phyloP scores from a whole-genome alignment of 2,797 vertebrate species.

The Apogon talboti region DNA sequence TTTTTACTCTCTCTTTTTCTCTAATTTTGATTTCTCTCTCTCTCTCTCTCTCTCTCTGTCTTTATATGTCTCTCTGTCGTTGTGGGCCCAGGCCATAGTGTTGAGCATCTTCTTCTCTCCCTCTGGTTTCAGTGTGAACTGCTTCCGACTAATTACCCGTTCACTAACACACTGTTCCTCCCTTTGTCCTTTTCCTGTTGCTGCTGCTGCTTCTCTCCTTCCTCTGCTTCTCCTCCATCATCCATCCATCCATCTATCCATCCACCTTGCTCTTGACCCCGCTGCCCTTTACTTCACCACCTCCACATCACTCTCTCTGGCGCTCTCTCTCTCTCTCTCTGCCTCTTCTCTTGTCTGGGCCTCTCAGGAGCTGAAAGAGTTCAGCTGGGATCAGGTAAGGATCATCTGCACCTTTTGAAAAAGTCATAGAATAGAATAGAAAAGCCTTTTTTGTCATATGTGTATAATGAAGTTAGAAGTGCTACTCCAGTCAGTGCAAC shows the following conservation, averaged over 20 bases:
- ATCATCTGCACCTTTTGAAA: constrained; percentile 1
- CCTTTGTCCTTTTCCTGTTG: constrained; percentile 77
- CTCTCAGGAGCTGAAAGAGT: constrained; percentile 93
- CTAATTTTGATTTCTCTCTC: neutral
- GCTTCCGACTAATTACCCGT: constrained; percentile 85
- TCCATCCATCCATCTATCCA: constrained; percentile 42
- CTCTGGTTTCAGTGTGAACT: constrained; percentile 85
- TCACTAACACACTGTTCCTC: constrained; percentile 87
- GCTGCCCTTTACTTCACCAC: constrained; percentile 65
- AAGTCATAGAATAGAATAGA: no score
- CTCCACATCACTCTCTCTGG: constrained; percentile 48
- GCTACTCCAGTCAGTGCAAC: no score
- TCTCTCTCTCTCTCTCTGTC: constrained; percentile 39
- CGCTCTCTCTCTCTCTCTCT: constrained; percentile 47
- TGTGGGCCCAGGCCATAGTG: constrained; percentile 80
- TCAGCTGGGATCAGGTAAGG: constrained; percentile 96
- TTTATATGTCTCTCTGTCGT: constrained; percentile 58
- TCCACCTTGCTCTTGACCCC: constrained; percentile 66
- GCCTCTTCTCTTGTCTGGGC: constrained; percentile 49
- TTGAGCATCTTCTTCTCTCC: constrained; percentile 81
- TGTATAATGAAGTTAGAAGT: no score
- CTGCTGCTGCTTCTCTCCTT: constrained; percentile 46
- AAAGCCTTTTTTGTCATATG: no score
- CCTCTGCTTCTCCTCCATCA: constrained; percentile 73
- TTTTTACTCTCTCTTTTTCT: constrained; percentile 41